A percentile compares a stretch with the other conserved stretches of the same genome.
Conservation (phyloP, 2,113 vertebrate species). For the Epinephelus lanceolatus region DNA sequence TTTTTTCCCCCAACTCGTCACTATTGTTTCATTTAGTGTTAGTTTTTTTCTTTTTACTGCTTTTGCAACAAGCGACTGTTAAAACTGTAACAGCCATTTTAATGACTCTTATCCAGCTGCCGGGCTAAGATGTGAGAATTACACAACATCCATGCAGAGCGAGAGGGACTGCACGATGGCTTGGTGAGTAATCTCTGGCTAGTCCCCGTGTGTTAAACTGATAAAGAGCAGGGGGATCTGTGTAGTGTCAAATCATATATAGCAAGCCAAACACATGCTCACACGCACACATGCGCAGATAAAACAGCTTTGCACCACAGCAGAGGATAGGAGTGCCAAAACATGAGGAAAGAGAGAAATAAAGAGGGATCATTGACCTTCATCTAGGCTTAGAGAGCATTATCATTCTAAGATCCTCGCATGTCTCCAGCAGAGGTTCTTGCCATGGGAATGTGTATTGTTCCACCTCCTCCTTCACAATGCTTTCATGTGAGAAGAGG, state of each 20-base stretch:
- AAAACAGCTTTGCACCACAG: conserved; percentile 45
- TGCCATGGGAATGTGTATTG: conserved; percentile 51
- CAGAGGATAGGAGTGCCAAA: conserved; percentile 15
- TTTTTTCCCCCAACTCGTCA: conserved; percentile 13
- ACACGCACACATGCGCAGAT: conserved; percentile 34
- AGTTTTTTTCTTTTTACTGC: background rate
- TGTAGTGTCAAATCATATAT: conserved; percentile 56
- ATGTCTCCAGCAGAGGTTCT: conserved; percentile 38
- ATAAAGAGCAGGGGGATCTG: conserved; percentile 76
- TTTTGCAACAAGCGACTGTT: conserved; percentile 31
- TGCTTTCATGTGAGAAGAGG: conserved; percentile 44
- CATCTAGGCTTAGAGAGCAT: conserved; percentile 32
- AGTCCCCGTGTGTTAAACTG: conserved; percentile 69
- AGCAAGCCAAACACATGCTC: conserved; percentile 49
- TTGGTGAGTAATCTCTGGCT: conserved; percentile 75
- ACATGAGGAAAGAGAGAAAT: conserved; percentile 25
- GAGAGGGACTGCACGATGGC: conserved; percentile 57
- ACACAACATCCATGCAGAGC: conserved; percentile 39
- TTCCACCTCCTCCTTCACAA: conserved; percentile 49
- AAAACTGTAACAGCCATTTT: conserved; percentile 14
- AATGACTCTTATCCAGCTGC: conserved; percentile 54
- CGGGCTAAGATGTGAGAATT: conserved; percentile 36
- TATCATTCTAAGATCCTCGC: conserved; percentile 43
- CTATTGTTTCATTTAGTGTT: background rate
- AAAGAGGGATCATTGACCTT: conserved; percentile 42